These are phyloP conservation scores for Panagrolaimus sp. DNA, from an alignment of 1,140 invertebrate genomes.

Conservation along the genomic window DNA sequence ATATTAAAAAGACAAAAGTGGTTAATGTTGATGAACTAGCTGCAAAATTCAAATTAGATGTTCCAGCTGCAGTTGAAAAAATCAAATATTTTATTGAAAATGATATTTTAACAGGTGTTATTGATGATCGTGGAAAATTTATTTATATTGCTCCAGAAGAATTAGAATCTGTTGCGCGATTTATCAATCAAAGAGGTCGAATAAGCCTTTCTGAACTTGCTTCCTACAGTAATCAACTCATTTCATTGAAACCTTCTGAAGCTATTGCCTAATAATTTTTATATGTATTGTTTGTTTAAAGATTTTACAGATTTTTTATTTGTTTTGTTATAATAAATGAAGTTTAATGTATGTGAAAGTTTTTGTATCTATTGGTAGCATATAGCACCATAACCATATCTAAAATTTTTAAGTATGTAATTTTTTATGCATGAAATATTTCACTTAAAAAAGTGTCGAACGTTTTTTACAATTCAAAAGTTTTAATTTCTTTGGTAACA, in stretches of 20 bases:
- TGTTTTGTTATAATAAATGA: too few species aligned
- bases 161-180: conserved; percentile 83
- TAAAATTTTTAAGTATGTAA: too few species aligned
- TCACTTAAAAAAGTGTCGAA: too few species aligned
- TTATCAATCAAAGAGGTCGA: conserved; percentile 86
- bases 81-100: conserved; percentile 76
- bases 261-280: neutral
- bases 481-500: too few species aligned
- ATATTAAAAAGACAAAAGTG: conserved; percentile 43
- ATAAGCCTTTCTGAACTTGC: conserved; percentile 86
- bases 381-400: too few species aligned
- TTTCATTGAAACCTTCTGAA: conserved; percentile 67
- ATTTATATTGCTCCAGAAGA: conserved; percentile 91
- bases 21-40: conserved; percentile 63
- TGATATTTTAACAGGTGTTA: conserved; percentile 73
- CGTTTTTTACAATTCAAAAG: too few species aligned
- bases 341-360: too few species aligned
- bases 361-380: too few species aligned
- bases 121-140: conserved; percentile 97
- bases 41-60: conserved; percentile 60
- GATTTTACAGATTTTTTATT: too few species aligned
- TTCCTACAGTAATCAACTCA: conserved; percentile 85
- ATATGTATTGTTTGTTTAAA: neutral
- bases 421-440: too few species aligned
- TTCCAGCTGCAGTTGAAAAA: conserved; percentile 64